phyloP scores from a whole-genome alignment of 2,888 invertebrate genomes.

The Sinotaia quadrata region DNA sequence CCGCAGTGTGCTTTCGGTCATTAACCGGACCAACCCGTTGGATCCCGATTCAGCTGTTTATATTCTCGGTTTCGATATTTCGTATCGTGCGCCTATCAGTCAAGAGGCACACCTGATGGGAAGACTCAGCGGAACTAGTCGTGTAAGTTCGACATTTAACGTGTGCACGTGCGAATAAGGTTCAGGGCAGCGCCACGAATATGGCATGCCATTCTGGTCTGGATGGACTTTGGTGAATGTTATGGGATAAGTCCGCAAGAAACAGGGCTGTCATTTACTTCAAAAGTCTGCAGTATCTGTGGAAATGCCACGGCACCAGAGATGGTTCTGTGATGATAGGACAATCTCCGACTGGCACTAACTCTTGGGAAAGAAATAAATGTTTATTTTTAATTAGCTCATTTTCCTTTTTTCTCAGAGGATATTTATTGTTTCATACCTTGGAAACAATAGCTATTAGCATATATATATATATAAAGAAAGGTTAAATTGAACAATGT shows the following conservation, averaged over 20 bases:
- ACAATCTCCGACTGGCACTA: neutral
- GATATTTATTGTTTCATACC: no score
- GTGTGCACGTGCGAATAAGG: slow-evolving; percentile 17
- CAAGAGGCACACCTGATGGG: neutral
- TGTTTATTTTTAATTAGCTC: no score
- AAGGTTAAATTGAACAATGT: no score
- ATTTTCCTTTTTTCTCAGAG: no score
- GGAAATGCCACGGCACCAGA: neutral
- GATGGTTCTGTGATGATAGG: neutral
- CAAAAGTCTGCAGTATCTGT: neutral
- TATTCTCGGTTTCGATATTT: no score
- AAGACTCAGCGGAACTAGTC: neutral
- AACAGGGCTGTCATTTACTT: neutral
- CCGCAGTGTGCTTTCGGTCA: no score
- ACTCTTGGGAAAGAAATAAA: no score
- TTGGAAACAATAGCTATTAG: no score
- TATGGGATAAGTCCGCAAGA: neutral
- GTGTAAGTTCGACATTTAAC: neutral
- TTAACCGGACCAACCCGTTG: no score
- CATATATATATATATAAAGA: no score
- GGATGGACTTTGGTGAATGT: neutral
- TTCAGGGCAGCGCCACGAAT: neutral
- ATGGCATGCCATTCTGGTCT: slow-evolving; percentile 8
- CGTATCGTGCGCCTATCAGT: no score
- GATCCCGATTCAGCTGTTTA: no score